Conservation (phyloP, 2,888 invertebrate species). For the Chrysina gloriosa region DNA sequence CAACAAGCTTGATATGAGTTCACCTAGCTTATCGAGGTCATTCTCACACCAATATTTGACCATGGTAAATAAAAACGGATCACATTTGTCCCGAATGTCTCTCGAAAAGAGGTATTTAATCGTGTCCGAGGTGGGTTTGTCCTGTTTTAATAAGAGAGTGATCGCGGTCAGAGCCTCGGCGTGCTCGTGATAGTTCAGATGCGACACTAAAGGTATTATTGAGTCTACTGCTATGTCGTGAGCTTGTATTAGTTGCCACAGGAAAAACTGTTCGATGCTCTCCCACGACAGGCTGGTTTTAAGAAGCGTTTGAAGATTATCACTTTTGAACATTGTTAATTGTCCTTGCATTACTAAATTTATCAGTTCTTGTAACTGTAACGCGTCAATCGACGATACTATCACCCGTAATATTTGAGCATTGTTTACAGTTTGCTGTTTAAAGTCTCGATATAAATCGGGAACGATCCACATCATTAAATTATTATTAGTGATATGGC, state of each 20-base stretch:
- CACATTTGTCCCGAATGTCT: constrained; percentile 71
- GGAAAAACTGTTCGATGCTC: constrained; percentile 95
- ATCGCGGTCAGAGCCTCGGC: constrained; percentile 94
- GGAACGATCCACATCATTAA: constrained; percentile 93
- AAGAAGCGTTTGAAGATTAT: constrained; percentile 79
- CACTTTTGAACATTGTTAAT: constrained; percentile 83
- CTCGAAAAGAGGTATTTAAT: constrained; percentile 86
- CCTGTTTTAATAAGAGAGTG: constrained; percentile 90
- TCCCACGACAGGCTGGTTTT: constrained; percentile 94
- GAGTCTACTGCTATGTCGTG: constrained; percentile 95
- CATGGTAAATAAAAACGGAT: constrained; percentile 91
- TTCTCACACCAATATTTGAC: constrained; percentile 92
- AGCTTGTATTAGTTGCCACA: constrained; percentile 96
- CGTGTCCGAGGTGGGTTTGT: constrained; percentile 88
- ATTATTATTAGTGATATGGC: constrained; percentile 89
- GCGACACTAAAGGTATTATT: constrained; percentile 82
- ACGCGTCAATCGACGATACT: constrained; percentile 90
- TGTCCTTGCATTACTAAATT: constrained; percentile 92
- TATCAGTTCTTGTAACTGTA: constrained; percentile 89
- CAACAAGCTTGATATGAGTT: constrained; percentile 81
- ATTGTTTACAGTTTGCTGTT: constrained; percentile 88
- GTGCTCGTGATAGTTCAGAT: constrained; percentile 85
- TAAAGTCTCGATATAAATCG: constrained; percentile 91
- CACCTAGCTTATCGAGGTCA: constrained; percentile 88
- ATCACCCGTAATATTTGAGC: constrained; percentile 88